A percentile compares a stretch with the other conserved stretches of the same genome.
These are phyloP conservation scores for Anser brachyrhynchus DNA, from an alignment of 2,113 vertebrate species.

Conservation along the genomic window DNA sequence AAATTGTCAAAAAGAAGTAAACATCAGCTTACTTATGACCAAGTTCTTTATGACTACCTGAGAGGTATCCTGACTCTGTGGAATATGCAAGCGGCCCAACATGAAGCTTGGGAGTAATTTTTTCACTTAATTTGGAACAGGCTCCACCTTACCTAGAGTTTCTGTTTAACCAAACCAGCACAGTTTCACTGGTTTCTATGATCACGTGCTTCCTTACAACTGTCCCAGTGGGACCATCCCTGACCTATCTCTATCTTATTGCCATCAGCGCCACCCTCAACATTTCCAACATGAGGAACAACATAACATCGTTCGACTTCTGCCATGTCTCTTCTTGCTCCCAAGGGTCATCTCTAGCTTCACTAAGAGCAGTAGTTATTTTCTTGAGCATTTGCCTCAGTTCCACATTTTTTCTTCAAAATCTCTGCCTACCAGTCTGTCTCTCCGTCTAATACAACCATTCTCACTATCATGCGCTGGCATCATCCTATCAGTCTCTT, in stretches of 20 bases:
- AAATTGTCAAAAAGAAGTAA: not conserved
- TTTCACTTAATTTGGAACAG: not conserved
- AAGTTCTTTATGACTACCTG: not conserved
- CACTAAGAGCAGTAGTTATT: not conserved
- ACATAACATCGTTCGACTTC: not conserved
- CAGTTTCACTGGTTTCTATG: not conserved
- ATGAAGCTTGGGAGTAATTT: not conserved
- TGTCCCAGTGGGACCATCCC: not conserved
- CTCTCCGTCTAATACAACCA: not conserved
- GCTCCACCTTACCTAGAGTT: not conserved
- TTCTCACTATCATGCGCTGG: not conserved
- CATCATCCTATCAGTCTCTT: not conserved
- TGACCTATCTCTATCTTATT: not conserved
- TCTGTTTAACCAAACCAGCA: not conserved
- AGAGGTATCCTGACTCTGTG: not conserved
- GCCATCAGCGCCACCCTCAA: not conserved
- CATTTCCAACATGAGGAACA: not conserved
- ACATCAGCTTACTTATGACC: not conserved
- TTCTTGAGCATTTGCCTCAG: not conserved
- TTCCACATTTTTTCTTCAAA: not conserved
- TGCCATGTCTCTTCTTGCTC: not conserved
- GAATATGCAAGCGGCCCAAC: not conserved
- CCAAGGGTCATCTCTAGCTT: not conserved
- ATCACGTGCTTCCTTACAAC: not conserved
- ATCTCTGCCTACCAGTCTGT: not conserved